These are phyloP conservation scores for Melinaea marsaeus DNA, from an alignment of 2,888 invertebrate genomes.

Conservation along the genomic window DNA sequence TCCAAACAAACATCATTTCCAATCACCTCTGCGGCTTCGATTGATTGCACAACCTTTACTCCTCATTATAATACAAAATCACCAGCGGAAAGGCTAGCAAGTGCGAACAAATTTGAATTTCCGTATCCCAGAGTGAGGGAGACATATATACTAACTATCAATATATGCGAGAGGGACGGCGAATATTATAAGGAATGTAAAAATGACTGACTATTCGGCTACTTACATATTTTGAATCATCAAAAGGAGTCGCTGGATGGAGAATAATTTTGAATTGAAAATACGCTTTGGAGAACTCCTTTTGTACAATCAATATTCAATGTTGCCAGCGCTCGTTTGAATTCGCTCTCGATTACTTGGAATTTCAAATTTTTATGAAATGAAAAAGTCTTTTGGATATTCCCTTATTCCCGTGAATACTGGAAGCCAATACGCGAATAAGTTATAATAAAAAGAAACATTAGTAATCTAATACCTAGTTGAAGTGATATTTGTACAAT, in stretches of 20 bases:
- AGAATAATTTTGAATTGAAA: constrained; percentile 77
- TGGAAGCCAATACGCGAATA: background rate
- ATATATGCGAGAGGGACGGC: constrained; percentile 21
- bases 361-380: constrained; percentile 28
- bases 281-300: constrained; percentile 76
- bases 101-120: constrained; percentile 73
- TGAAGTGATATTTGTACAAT: no score
- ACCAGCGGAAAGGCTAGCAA: constrained; percentile 71
- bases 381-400: constrained; percentile 8
- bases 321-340: constrained; percentile 65
- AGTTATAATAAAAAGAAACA: no score
- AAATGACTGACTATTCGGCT: constrained; percentile 72
- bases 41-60: constrained; percentile 73
- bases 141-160: constrained; percentile 44
- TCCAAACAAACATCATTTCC: constrained; percentile 6
- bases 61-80: constrained; percentile 72
- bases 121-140: constrained; percentile 58
- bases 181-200: constrained; percentile 44
- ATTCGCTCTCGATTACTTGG: constrained; percentile 42
- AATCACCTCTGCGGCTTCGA: constrained; percentile 43
- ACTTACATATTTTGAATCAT: constrained; percentile 77
- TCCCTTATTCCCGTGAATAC: constrained; percentile 2
- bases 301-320: constrained; percentile 79
- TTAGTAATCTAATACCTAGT: no score
- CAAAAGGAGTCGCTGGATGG: constrained; percentile 70